Base-by-base conservation (phyloP, 2,797 vertebrate genomes). In the Oreortyx pictus region DNA sequence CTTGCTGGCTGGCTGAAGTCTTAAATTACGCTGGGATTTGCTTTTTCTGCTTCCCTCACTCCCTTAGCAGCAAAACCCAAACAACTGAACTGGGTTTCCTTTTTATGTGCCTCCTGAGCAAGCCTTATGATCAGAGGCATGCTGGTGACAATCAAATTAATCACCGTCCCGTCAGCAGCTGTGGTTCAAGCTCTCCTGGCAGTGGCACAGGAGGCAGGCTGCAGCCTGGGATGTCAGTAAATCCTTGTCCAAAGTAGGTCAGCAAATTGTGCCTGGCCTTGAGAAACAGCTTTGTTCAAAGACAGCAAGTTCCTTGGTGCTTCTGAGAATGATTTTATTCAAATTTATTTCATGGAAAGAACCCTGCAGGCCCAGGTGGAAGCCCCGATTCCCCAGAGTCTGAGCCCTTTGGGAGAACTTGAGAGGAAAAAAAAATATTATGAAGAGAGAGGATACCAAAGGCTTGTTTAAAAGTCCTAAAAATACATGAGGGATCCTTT, bases 71-170 rank as follows among this genome's bases (percentile, higher is more conserved):
- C 87, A 92, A 83, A 91, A 39, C n/a, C 14, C 49, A 44, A 93
- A 59, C 35, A 78, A 77, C 44, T 65, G 61, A 37, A 6, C 17
- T 11, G 37, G 35, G 37, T 89, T 94, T 43, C 92, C 92, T 92
- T 89, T 89, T 93, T 92, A 80, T 87, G 87, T 95, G 70, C 80
- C 85, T 94, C 61, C 76, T 75, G 66, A 64, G 27, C 41, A 72
- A 57, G 73, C 33, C 72, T 82, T 60, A 27, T 20, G 44, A 46
- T 82, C 83, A 64, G 72, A 75, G 66, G 68, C 2, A 8, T 80
- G 82, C 78, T 89, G 79, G 62, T 89, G 91, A 93, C 92, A 89
- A 82, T 87, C 90, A 74, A 71, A 95, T 94, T 93, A 79, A 93
- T 93, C 73, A 71, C 37, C 29, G n/a, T 67, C 81, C 56, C 11